These are phyloP conservation scores for Ypsolopha scabrella DNA, from an alignment of 2,888 invertebrate genomes.

Conservation along the genomic window DNA sequence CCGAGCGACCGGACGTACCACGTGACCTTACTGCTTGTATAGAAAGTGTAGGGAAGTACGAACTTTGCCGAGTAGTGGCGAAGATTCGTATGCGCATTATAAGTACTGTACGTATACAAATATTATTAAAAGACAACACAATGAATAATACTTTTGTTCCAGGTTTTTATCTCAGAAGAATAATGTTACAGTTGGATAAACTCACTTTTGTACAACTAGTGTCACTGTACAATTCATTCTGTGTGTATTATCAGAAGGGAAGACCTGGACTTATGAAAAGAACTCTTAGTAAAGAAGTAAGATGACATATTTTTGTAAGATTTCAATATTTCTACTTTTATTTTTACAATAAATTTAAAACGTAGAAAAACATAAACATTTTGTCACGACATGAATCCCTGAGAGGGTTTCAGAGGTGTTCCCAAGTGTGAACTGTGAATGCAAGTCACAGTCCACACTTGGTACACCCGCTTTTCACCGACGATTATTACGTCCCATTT, in stretches of 20 bases:
- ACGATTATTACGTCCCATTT: not conserved
- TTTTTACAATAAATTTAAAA: not conserved
- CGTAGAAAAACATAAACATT: not conserved
- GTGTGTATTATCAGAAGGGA: conserved; percentile 75
- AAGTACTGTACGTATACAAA: too few relatives aligned
- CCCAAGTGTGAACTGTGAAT: too few relatives aligned
- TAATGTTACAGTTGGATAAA: conserved; percentile 85
- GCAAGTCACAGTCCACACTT: too few relatives aligned
- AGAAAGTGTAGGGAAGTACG: too few relatives aligned
- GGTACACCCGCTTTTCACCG: too few relatives aligned
- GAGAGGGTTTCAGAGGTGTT: too few relatives aligned
- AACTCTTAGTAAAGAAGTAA: conserved; percentile 61
- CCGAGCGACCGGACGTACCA: too few relatives aligned
- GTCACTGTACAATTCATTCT: conserved; percentile 78
- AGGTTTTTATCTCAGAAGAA: conserved; percentile 86
- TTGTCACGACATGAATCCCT: too few relatives aligned
- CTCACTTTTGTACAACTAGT: conserved; percentile 87
- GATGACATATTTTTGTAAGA: not conserved
- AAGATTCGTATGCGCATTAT: too few relatives aligned
- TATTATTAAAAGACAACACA: too few relatives aligned
- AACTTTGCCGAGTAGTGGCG: too few relatives aligned
- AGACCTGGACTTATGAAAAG: conserved; percentile 60
- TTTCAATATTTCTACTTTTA: not conserved
- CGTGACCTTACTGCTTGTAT: too few relatives aligned
- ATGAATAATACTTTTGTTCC: conserved; percentile 34